Evolutionary conservation across 1,140 invertebrate species (phyloP), one percentile per base, ranked within the genome.

Genomic region (Micrasema minimum): DNA sequence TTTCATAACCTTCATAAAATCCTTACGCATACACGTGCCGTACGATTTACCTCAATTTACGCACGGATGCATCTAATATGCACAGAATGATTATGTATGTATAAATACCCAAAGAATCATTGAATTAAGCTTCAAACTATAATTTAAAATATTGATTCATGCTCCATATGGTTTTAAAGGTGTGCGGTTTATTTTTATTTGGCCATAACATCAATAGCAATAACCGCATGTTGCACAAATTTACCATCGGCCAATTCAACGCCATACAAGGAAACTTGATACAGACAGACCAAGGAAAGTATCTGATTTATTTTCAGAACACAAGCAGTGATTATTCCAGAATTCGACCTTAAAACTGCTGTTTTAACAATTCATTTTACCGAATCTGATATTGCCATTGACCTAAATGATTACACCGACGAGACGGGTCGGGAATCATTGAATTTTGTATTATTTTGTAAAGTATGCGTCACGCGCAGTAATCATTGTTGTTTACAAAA

Each of bases 321-420:
- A 59, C 22, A 38, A 31, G 38, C 37, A 38, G 20, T 59, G 9
- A 59, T 59, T 43, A 59, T 22, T 35, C 55, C 55, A 38, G 55
- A 59, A 20, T 43, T 51, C 10, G 55, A 41, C 55, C 37, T 59
- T 35, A 38, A 51, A 16, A 14, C 53, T n/a, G n/a, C 55, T 31
- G 14, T 38, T 59, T 16, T 35, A 22, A 59, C 55, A 59, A 59
- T 23, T 43, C 35, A 59, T 31, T 55, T 26, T 23, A 59, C 35
- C 16, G 55, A 59, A 38, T 59, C 35, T 59, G 10, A 20, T 38
- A 66, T 51, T 46, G 50, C 12, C 65, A 66, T 53, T 66, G 65
- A 66, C 65, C 65, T 35, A 50, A 66, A 50, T 66, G 65, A 23
- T 66, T 66, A 51, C 48, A 31, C 14, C 61, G 61, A 64, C 41